phyloP scores from a whole-genome alignment of 2,888 invertebrate species.

The Pollenia angustigena region DNA sequence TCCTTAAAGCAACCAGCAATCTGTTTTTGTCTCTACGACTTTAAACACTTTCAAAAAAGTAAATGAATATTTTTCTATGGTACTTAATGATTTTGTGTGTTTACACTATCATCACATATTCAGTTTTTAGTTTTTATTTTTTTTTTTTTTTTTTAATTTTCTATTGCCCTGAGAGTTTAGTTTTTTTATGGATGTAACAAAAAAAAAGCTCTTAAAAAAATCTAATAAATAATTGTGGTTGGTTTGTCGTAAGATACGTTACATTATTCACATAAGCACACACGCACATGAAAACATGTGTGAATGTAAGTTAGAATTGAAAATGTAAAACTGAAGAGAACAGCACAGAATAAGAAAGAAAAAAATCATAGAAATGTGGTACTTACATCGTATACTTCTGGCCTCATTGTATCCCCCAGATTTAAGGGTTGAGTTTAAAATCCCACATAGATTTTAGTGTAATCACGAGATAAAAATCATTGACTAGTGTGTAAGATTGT shows the following conservation, averaged over 20 bases:
- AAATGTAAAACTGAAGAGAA: constrained; percentile 16
- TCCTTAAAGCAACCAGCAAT: constrained; percentile 37
- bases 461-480: constrained; percentile 67
- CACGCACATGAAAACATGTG: neutral
- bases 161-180: constrained; percentile 5
- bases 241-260: neutral
- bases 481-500: constrained; percentile 72
- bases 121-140: neutral
- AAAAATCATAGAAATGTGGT: constrained; percentile 37
- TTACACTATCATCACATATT: constrained; percentile 58
- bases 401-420: constrained; percentile 84
- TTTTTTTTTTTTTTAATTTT: neutral
- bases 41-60: constrained; percentile 5
- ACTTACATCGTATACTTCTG: constrained; percentile 84
- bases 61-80: constrained; percentile 32
- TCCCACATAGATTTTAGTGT: constrained; percentile 80
- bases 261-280: neutral
- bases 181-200: constrained; percentile 31
- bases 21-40: constrained; percentile 44
- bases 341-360: constrained; percentile 17
- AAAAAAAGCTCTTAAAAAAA: constrained; percentile 59
- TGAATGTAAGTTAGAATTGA: neutral
- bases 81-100: constrained; percentile 51
- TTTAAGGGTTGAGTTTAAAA: constrained; percentile 84
- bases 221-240: constrained; percentile 51